Conservation (phyloP, 1,140 invertebrate species). For the Chironomus tepperi region DNA sequence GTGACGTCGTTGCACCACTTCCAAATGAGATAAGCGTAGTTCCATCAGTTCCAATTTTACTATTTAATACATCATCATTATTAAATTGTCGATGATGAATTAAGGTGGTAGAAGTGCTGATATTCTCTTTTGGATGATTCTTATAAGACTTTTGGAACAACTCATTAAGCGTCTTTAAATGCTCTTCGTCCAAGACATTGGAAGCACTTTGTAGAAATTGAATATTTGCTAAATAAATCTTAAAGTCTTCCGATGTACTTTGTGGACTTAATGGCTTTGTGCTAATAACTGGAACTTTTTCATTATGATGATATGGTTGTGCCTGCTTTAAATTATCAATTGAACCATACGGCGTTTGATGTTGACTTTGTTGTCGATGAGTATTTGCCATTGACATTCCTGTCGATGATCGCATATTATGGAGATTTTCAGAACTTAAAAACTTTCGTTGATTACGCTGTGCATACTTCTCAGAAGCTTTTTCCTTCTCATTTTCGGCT, state of each 20-base stretch:
- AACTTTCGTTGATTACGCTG: slow-evolving; percentile 35
- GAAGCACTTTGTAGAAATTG: slow-evolving; percentile 57
- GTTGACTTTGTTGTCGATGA: slow-evolving; percentile 17
- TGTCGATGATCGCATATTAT: slow-evolving; percentile 21
- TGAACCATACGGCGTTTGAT: neutral
- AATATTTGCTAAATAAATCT: slow-evolving; percentile 57
- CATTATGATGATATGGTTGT: slow-evolving; percentile 25
- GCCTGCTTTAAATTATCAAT: slow-evolving; percentile 21
- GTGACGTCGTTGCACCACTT: slow-evolving; percentile 19
- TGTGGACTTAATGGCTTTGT: slow-evolving; percentile 50
- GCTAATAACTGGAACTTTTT: slow-evolving; percentile 47
- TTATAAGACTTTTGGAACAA: slow-evolving; percentile 46
- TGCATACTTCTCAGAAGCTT: neutral
- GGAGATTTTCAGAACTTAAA: slow-evolving; percentile 44
- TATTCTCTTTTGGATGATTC: slow-evolving; percentile 30
- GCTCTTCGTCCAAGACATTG: slow-evolving; percentile 46
- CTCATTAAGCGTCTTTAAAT: slow-evolving; percentile 46
- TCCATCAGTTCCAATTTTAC: slow-evolving; percentile 1
- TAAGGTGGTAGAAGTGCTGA: slow-evolving; percentile 31
- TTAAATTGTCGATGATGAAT: slow-evolving; percentile 5
- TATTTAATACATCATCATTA: slow-evolving; percentile 24
- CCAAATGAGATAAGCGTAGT: neutral
- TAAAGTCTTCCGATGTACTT: slow-evolving; percentile 54
- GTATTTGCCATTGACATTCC: neutral
- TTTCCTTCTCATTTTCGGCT: neutral